phyloP scores from a whole-genome alignment of 2,113 vertebrate species.

The Proteles cristata region DNA sequence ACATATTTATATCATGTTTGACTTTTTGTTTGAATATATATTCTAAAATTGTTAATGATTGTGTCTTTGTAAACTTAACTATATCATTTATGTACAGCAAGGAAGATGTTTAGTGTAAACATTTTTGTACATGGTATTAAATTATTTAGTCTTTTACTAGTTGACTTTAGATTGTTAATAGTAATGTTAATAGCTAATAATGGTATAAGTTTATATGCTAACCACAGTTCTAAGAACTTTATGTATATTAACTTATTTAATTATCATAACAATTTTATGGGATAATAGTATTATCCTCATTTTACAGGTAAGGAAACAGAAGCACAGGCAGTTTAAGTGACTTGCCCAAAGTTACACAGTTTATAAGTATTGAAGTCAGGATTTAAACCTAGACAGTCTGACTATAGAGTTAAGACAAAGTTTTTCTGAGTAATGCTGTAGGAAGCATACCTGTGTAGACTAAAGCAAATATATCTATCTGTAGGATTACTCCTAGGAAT shows the following conservation, averaged over 20 bases:
- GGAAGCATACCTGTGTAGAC: background rate
- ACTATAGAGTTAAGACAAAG: background rate
- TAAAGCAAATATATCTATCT: background rate
- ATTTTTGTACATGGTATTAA: background rate
- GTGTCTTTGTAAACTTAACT: background rate
- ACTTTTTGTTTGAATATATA: background rate
- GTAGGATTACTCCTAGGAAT: background rate
- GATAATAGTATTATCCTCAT: background rate
- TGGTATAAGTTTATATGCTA: background rate
- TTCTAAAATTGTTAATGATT: background rate
- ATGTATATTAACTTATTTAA: background rate
- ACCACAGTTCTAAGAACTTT: background rate
- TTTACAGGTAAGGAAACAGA: slow-evolving; percentile 33
- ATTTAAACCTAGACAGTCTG: background rate
- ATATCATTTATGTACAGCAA: background rate
- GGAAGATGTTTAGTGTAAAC: background rate
- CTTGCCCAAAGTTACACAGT: background rate
- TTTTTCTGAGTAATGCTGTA: background rate
- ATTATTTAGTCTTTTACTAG: slow-evolving; percentile 8
- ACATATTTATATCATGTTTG: background rate
- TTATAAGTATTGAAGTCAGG: background rate
- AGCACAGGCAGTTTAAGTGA: background rate
- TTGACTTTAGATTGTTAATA: background rate
- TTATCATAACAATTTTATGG: background rate
- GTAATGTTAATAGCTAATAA: background rate